phyloP scores from a whole-genome alignment of 2,113 vertebrate genomes.

The Syngnathoides biaculeatus region DNA sequence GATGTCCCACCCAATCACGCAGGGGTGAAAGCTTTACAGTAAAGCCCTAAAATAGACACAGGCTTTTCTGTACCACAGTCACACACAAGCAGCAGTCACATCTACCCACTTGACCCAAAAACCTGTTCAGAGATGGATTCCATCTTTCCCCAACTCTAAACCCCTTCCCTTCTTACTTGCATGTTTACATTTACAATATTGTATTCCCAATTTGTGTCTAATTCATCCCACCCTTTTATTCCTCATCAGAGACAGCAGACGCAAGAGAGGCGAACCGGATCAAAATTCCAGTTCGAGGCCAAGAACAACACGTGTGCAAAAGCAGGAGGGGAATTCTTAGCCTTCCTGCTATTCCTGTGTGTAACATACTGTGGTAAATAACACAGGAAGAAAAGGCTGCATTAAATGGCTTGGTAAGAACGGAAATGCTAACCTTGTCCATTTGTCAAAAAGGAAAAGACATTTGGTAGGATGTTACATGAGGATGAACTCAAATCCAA shows the following conservation, averaged over 20 bases:
- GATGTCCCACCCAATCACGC: slow-evolving; percentile 96
- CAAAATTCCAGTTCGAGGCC: slow-evolving; percentile 30
- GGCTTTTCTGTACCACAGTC: slow-evolving; percentile 99
- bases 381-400: slow-evolving; percentile 15
- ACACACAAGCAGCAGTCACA: slow-evolving; percentile 89
- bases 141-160: slow-evolving; percentile 4
- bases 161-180: background rate
- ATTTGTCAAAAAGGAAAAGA: slow-evolving; percentile 24
- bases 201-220: slow-evolving; percentile 4
- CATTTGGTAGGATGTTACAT: background rate
- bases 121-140: slow-evolving; percentile 7
- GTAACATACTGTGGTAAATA: slow-evolving; percentile 9
- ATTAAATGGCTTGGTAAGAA: slow-evolving; percentile 27
- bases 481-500: background rate
- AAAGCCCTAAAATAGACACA: slow-evolving; percentile 99
- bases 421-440: slow-evolving; percentile 85
- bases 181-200: background rate
- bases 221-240: slow-evolving; percentile 15
- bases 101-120: slow-evolving; percentile 44
- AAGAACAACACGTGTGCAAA: slow-evolving; percentile 30
- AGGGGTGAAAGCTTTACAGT: slow-evolving; percentile 98
- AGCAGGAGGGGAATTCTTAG: slow-evolving; percentile 15
- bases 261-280: slow-evolving; percentile 33
- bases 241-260: slow-evolving; percentile 15
- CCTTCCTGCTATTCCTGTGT: slow-evolving; percentile 11